Base-by-base conservation (phyloP, 2,797 vertebrate species). In the Hypotaenidia okinawae region DNA sequence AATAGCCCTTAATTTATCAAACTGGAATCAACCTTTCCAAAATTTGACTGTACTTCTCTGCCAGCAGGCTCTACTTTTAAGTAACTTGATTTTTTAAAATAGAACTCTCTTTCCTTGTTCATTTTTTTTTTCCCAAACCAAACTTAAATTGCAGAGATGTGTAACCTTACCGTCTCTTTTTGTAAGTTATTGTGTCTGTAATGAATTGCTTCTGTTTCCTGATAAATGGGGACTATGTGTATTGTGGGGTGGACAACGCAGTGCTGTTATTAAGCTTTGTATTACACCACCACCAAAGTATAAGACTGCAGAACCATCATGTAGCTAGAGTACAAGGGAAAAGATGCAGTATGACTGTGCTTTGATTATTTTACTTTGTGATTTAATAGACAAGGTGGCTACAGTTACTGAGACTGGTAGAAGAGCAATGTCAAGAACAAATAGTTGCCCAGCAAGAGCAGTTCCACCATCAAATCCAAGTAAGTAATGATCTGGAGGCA, bases 391-490 rank as follows among this genome's bases (percentile, higher is more conserved):
- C 98, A 43, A 98, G 98, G 95, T 99, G 99, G 99, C 92, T 99
- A 33, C 99, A 99, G 67, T 98, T 99, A 18, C 98, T 99, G 97
- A 98, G 97, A 89, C 96, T 99, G 96, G 99, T 99, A 85, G 99
- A 99, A 96, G 99, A 98, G 94, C 99, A 99, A 97, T 99, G 99
- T 95, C 99, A 99, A 94, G 98, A 99, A 45, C 99, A 99, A 95
- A 99, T 99, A 82, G 97, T 98, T 23, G 98, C 98, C 86, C 99
- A 99, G 95, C 99, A 99, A 96, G 99, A 99, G 75, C 99, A 99
- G 86, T 99, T 99, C 96, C 98, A 98, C 98, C 98, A 98, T 96
- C 99, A 99, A 96, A 99, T 99, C 95, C 99, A 99, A 97, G 99
- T 99, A 84, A 97, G 98, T 94, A n/a, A 51, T 57, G 70, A 11